Conservation (phyloP, 1,140 invertebrate species). For the Bombus haemorrhoidalis region DNA sequence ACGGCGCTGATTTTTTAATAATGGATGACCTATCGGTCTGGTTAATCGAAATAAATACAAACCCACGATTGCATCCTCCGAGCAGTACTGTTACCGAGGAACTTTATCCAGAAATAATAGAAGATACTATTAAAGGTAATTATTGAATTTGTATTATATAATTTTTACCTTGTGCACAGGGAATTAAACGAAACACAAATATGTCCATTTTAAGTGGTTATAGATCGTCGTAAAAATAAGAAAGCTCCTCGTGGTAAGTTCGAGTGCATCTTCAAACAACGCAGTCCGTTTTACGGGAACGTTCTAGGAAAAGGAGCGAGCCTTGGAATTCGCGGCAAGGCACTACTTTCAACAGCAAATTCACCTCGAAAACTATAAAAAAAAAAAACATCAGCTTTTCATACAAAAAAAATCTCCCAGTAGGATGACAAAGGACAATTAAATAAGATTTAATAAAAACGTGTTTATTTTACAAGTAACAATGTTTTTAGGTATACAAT, state of each 20-base stretch:
- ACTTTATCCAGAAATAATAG: conserved; percentile 91
- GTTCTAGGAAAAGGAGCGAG: conserved; percentile 54
- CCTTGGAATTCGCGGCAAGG: conserved; percentile 61
- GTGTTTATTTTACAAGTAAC: conserved; percentile 72
- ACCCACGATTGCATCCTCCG: conserved; percentile 90
- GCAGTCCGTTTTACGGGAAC: conserved; percentile 44
- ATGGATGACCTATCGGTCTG: conserved; percentile 94
- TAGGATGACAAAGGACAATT: background rate
- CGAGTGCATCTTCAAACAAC: conserved; percentile 64
- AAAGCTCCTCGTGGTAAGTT: conserved; percentile 50
- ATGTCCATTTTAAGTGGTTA: conserved; percentile 32
- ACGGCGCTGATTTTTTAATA: conserved; percentile 96
- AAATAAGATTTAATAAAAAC: conserved; percentile 66
- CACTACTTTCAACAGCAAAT: conserved; percentile 22
- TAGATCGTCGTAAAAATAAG: conserved; percentile 59
- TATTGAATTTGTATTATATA: background rate
- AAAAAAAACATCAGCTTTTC: no score
- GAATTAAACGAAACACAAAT: background rate
- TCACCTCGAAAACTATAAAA: conserved; percentile 1
- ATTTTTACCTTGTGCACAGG: background rate
- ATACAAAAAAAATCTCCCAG: background rate
- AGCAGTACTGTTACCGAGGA: conserved; percentile 91
- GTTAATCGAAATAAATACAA: conserved; percentile 97
- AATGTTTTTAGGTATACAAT: conserved; percentile 66
- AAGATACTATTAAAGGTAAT: conserved; percentile 96